A percentile compares a stretch with the other conserved stretches of the same genome.
phyloP scores from a whole-genome alignment of 2,113 vertebrate genomes.

The Mesembrinibis cayennensis region DNA sequence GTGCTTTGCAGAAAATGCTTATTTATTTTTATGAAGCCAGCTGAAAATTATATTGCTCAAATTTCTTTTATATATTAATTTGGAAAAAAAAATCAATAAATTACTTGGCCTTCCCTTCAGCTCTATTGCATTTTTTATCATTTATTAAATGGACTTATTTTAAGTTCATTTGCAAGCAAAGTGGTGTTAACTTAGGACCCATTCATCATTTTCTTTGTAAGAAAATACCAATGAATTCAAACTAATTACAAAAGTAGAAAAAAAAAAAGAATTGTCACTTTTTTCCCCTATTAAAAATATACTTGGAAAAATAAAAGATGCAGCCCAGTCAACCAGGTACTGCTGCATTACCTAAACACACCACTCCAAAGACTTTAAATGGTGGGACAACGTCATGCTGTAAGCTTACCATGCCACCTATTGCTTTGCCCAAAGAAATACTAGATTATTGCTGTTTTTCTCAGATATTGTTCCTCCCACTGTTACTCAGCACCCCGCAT shows the following conservation, averaged over 20 bases:
- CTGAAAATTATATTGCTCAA: constrained; percentile 63
- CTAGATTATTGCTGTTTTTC: background rate
- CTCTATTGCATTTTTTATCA: constrained; percentile 17
- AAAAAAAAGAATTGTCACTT: background rate
- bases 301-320: background rate
- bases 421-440: background rate
- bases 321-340: background rate
- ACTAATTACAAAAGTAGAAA: background rate
- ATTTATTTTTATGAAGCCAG: constrained; percentile 66
- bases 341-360: background rate
- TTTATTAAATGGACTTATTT: constrained; percentile 21
- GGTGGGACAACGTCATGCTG: background rate
- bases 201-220: constrained; percentile 39
- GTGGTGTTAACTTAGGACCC: background rate
- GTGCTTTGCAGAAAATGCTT: constrained; percentile 61
- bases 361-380: background rate
- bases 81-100: background rate
- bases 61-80: constrained; percentile 48
- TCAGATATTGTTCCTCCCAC: background rate
- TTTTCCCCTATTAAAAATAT: background rate
- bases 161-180: constrained; percentile 65
- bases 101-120: background rate
- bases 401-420: background rate
- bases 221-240: constrained; percentile 15
- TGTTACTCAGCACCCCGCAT: background rate